These are phyloP conservation scores for Carcharodon carcharias DNA, from an alignment of 2,797 vertebrate species.

Conservation along the genomic window DNA sequence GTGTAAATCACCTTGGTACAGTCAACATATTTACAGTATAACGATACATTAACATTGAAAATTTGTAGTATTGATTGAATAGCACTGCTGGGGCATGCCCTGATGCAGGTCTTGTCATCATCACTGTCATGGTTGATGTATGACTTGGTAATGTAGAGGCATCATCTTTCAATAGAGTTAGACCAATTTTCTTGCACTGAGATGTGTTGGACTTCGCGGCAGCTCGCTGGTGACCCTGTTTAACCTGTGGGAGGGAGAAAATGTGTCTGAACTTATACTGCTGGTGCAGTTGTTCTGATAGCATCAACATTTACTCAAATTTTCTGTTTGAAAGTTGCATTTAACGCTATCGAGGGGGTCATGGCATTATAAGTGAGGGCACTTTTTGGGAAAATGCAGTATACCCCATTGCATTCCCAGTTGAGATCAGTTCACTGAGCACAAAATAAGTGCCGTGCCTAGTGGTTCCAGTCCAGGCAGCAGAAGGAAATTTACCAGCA, in stretches of 20 bases:
- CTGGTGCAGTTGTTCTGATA: neutral
- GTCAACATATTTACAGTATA: neutral
- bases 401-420: neutral
- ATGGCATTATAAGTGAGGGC: neutral
- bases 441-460: neutral
- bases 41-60: neutral
- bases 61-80: constrained; percentile 7
- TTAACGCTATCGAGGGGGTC: neutral
- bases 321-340: neutral
- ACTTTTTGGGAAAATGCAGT: neutral
- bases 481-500: neutral
- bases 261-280: neutral
- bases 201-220: neutral
- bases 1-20: neutral
- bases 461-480: too few relatives aligned
- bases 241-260: neutral
- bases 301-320: neutral
- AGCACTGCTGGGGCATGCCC: neutral
- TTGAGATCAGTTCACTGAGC: neutral
- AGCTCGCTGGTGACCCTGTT: neutral
- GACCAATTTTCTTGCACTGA: neutral
- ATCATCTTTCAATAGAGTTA: neutral
- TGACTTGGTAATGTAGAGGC: neutral
- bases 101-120: neutral
- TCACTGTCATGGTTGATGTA: neutral